Conservation (phyloP, 2,888 invertebrate genomes). For the Campoplex capitator region DNA sequence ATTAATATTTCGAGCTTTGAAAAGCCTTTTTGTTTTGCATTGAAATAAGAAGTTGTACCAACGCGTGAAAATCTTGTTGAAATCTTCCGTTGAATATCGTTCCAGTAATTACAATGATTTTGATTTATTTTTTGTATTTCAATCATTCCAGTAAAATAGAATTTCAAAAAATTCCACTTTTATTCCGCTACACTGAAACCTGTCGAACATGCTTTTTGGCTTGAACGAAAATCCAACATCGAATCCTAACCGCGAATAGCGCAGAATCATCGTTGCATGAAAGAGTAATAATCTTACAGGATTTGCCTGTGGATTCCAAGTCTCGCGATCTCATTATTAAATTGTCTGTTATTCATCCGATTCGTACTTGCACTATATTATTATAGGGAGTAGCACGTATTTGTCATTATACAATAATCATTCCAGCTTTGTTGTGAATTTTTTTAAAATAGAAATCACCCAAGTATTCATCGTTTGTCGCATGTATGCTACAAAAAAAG, state of each 20-base stretch:
- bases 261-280: constrained; percentile 44
- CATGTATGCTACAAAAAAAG: background rate
- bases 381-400: constrained; percentile 34
- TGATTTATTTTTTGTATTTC: background rate
- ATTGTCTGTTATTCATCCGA: constrained; percentile 56
- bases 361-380: constrained; percentile 32
- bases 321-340: constrained; percentile 43
- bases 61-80: background rate
- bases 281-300: constrained; percentile 32
- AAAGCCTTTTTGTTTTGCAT: background rate
- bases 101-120: too few species aligned
- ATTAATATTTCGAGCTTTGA: background rate
- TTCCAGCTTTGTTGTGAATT: constrained; percentile 17
- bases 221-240: constrained; percentile 21
- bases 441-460: constrained; percentile 33
- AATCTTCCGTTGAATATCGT: too few species aligned
- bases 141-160: background rate
- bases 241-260: constrained; percentile 25
- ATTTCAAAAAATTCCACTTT: background rate
- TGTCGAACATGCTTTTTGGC: background rate
- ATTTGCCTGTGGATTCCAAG: background rate
- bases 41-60: background rate
- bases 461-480: constrained; percentile 29
- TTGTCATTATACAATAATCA: constrained; percentile 53
- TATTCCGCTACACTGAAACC: background rate